Base-by-base conservation (phyloP, 1,140 invertebrate species). In the Maconellicoccus hirsutus region DNA sequence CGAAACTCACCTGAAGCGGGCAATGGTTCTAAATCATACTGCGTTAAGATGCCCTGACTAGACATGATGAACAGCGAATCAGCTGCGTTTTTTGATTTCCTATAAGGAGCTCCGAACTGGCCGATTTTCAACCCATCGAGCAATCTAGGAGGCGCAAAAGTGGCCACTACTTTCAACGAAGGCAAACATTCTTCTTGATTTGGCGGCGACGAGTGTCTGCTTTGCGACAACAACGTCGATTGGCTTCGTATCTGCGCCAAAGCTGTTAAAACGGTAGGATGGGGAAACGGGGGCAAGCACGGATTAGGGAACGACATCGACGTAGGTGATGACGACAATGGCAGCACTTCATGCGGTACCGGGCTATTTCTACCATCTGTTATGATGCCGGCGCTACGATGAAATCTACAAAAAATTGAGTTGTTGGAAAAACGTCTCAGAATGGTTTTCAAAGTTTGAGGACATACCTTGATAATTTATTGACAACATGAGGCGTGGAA, bases 21-120 rank as follows among this genome's bases (percentile, higher is more conserved):
- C 76, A 86, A 86, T 0, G 93, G 93, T 77, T 97, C 91, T 74
- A 98, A 82, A 78, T 92, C 86, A 75, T 98, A 96, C 77, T 98
- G 93, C 72, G 94, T 85, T 75, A 98, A 84, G 71, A 85, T 87
- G 25, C 94, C 94, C 77, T 90, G 87, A 74, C 90, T 92, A 42
- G 91, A 89, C 85, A 95, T 91, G 1, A 97, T 85, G 78, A 94
- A 97, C 0, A 98, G 82, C 19, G 93, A 92, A 76, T 94, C 92
- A 2, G 91, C 85, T 73, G 87, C 82, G 72, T 82, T 77, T 74
- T 81, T 82, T n/a, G 78, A 76, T 59, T 81, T 77, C 78, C 59
- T 71, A 26, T 74, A 74, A 7, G 38, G 22, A 85, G 79, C 70
- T 83, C 38, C 78, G 76, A 76, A 82, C 21, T 73, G 70, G 39